Percentiles rank a stretch among this genome's conserved stretches.
Evolutionary conservation across 2,888 invertebrate genomes (phyloP).

Genomic region (Rhingia campestris): DNA sequence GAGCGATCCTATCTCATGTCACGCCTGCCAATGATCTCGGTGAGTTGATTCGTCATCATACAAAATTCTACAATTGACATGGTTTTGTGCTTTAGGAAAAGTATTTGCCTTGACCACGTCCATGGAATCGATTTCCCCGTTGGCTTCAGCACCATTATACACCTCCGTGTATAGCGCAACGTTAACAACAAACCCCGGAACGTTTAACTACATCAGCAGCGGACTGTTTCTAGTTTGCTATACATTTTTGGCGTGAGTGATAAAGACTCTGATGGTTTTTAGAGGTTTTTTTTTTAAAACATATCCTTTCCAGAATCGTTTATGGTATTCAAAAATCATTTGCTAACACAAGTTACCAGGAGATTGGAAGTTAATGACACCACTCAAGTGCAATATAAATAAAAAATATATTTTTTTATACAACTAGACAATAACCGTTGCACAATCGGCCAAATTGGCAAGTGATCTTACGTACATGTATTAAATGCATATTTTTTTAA

Average conservation of each 20-base stretch:
- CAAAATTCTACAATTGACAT: background rate
- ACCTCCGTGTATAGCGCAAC: constrained; percentile 85
- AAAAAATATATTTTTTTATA: constrained; percentile 22
- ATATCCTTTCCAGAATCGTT: constrained; percentile 77
- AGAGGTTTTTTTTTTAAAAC: background rate
- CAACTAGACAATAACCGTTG: constrained; percentile 21
- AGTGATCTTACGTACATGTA: constrained; percentile 47
- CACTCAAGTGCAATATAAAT: background rate
- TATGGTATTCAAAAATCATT: constrained; percentile 81
- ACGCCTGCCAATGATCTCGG: constrained; percentile 82
- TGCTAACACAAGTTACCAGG: constrained; percentile 78
- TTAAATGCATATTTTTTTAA: constrained; percentile 7
- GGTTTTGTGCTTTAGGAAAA: constrained; percentile 82
- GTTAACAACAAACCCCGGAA: constrained; percentile 84
- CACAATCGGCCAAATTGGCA: constrained; percentile 42
- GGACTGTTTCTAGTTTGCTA: constrained; percentile 83
- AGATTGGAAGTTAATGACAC: constrained; percentile 78
- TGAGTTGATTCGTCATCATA: constrained; percentile 71
- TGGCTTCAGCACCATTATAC: constrained; percentile 86
- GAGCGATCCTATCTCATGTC: constrained; percentile 81
- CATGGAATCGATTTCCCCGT: constrained; percentile 86
- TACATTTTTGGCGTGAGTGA: constrained; percentile 84
- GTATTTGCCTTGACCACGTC: constrained; percentile 88
- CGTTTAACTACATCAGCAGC: constrained; percentile 85
- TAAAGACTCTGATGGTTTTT: background rate